Conservation (phyloP, 2,113 vertebrate genomes). For the Campylomormyrus numenius region DNA sequence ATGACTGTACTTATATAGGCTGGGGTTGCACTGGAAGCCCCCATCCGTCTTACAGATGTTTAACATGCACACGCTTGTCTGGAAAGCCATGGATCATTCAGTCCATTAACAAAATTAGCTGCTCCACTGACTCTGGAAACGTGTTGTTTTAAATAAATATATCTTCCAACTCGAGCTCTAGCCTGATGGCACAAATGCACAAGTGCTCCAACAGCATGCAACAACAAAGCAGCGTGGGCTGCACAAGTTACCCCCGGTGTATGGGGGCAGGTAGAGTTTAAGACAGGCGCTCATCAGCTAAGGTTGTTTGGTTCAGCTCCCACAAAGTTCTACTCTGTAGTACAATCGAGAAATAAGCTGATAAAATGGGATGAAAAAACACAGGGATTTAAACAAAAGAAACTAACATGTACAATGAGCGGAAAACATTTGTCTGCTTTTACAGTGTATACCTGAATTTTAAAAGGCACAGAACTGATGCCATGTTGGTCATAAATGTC, state of each 20-base stretch:
- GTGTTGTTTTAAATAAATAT: neutral
- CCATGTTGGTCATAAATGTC: neutral
- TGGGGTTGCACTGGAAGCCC: neutral
- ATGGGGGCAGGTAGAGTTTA: neutral
- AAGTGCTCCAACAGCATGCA: neutral
- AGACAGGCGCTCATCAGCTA: neutral
- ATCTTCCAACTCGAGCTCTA: neutral
- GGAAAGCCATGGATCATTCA: neutral
- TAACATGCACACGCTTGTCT: constrained; percentile 1
- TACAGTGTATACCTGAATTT: neutral
- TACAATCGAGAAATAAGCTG: neutral
- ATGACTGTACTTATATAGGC: neutral
- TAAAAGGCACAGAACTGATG: neutral
- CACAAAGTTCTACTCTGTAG: neutral
- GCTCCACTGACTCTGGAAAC: neutral
- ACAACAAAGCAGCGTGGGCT: neutral
- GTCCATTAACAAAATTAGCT: neutral
- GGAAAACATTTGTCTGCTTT: neutral
- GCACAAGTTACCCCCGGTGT: neutral
- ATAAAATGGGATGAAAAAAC: neutral
- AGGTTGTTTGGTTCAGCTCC: neutral
- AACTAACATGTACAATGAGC: neutral
- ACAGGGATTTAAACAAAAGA: neutral
- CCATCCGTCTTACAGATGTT: constrained; percentile 16
- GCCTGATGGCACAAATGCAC: neutral